Base-by-base conservation (phyloP, 2,888 invertebrate genomes). In the Cecidostiba fungosa region DNA sequence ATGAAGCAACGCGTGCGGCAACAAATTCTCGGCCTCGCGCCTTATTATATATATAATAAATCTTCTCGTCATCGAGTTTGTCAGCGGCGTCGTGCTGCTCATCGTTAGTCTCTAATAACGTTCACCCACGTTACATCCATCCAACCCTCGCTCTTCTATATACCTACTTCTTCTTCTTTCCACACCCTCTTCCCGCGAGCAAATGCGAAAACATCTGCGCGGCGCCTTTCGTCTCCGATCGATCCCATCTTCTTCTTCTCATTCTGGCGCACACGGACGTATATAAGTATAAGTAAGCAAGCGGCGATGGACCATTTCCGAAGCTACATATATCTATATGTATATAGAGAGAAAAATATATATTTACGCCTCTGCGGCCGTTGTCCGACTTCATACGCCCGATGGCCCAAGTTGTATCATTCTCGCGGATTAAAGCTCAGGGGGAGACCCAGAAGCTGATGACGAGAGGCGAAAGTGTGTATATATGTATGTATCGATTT, bases 21-120 rank as follows among this genome's bases (percentile, higher is more conserved):
- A 73, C 12, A 66, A 82, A 76, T 76, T 82, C 69, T 6, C 16
- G 12, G 43, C 43, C 10, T 0, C 43, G 10, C 3, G 69, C 4
- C 6, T 26, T 1, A n/a, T n/a, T n/a, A n/a, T n/a, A 19, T 19
- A 10, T 50, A 50, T 36, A 54, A 83, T 83, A 83, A 77, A 84
- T 84, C 78, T 62, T 84, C 26, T 84, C 26, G 72, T 84, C 77
- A 84, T 83, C 59, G 32, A 50, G 50, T 78, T 84, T 78, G 72
- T 84, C 78, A 77, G 66, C 54, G 70, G 23, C 72, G 43, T 4
- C 32, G 19, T 36, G 66, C 32, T 12, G 47, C 23, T 29, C 29
- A 6, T 43, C 77, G 70, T 83, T 83, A 83, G 50, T 59, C 70
- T 59, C 54, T 54, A 82, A 59, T 70, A 82, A 70, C 69, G 39